Conservation (phyloP, 2,113 vertebrate genomes). For the Nyctibius bracteatus region DNA sequence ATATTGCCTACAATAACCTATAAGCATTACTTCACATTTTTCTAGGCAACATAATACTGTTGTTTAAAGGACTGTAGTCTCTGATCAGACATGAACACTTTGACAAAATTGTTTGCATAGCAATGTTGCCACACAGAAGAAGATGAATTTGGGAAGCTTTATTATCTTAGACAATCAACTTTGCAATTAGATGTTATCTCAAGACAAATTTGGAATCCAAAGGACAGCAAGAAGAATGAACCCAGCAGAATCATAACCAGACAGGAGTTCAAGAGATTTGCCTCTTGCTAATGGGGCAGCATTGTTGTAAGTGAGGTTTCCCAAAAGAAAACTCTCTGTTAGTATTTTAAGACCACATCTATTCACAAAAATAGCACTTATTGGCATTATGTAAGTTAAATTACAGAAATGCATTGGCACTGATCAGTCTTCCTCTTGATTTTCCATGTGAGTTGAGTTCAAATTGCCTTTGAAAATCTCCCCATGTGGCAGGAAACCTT, state of each 20-base stretch:
- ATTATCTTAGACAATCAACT: not conserved
- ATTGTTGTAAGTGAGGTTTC: not conserved
- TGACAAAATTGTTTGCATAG: not conserved
- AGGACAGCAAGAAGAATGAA: not conserved
- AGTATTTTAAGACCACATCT: not conserved
- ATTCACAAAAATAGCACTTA: not conserved
- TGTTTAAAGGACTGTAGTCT: not conserved
- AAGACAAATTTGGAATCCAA: not conserved
- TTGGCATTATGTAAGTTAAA: not conserved
- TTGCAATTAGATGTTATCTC: not conserved
- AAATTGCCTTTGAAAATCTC: conserved; percentile 15
- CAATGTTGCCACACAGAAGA: not conserved
- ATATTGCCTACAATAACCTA: not conserved
- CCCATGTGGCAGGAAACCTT: not conserved
- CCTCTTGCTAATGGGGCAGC: not conserved
- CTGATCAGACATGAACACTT: not conserved
- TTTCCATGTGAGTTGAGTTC: not conserved
- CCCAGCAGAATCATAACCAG: not conserved
- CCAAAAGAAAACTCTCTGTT: not conserved
- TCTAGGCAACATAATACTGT: not conserved
- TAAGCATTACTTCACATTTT: not conserved
- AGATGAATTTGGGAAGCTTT: not conserved
- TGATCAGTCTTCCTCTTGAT: not conserved
- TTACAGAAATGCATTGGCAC: not conserved
- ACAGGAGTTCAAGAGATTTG: not conserved